Percentiles rank a stretch among this genome's conserved stretches.
These are phyloP conservation scores for Montipora capitata DNA, from an alignment of 92 coral and sea anemone species.

Conservation along the genomic window DNA sequence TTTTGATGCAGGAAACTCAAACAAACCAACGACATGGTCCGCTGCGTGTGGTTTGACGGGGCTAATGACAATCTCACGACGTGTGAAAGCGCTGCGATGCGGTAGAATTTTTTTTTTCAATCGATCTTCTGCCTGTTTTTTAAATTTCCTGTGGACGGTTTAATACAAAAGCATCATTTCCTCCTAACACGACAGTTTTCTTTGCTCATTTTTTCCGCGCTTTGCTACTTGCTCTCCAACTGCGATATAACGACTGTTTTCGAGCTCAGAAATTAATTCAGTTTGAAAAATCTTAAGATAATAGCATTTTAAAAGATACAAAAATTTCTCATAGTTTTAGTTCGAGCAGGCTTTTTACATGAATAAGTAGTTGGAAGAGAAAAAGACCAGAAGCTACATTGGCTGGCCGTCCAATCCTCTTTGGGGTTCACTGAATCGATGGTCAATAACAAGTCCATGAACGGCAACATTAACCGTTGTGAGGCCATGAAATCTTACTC, in stretches of 20 bases:
- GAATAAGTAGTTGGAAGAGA: neutral
- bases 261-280: neutral
- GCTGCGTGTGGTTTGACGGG: neutral
- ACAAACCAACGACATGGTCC: neutral
- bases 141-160: neutral
- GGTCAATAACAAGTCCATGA: neutral
- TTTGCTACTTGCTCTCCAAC: neutral
- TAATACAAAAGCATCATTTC: neutral
- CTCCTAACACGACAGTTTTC: neutral
- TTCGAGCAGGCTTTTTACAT: neutral
- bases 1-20: neutral
- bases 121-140: neutral
- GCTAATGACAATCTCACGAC: no score
- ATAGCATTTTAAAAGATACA: neutral
- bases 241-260: neutral
- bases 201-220: neutral
- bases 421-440: neutral
- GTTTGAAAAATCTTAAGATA: neutral
- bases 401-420: neutral
- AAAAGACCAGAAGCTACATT: neutral
- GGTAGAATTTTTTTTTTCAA: neutral
- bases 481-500: no score
- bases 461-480: no score
- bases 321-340: neutral
- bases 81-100: no score